Conservation (phyloP, 2,113 vertebrate genomes). For the Tangachromis dhanisi region DNA sequence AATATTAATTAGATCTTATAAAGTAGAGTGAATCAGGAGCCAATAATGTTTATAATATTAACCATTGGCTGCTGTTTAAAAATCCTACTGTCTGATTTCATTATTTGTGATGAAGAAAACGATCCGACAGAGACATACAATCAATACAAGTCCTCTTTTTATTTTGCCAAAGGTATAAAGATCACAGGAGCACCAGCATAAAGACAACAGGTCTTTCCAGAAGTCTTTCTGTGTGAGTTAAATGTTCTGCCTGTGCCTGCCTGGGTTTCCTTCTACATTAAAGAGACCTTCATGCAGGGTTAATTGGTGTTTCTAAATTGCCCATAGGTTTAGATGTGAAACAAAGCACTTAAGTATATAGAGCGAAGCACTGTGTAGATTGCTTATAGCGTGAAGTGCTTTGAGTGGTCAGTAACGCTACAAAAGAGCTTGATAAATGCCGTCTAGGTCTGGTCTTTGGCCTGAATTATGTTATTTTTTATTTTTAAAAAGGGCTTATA, state of each 20-base stretch:
- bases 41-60: background rate
- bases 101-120: background rate
- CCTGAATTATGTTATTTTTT: background rate
- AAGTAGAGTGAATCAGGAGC: background rate
- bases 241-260: background rate
- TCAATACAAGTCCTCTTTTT: background rate
- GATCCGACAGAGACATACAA: background rate
- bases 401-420: background rate
- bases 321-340: background rate
- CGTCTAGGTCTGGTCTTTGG: background rate
- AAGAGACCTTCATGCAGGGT: background rate
- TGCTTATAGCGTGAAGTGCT: background rate
- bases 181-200: background rate
- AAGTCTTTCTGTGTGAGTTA: background rate
- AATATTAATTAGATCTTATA: conserved; percentile 7
- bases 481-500: background rate
- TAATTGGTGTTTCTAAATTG: background rate
- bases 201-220: background rate
- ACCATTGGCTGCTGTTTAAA: background rate
- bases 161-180: background rate
- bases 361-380: background rate
- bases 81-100: background rate
- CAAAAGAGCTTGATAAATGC: background rate
- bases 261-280: background rate
- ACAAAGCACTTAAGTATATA: background rate